phyloP scores from a whole-genome alignment of 2,888 invertebrate species.

The Euphydryas editha region DNA sequence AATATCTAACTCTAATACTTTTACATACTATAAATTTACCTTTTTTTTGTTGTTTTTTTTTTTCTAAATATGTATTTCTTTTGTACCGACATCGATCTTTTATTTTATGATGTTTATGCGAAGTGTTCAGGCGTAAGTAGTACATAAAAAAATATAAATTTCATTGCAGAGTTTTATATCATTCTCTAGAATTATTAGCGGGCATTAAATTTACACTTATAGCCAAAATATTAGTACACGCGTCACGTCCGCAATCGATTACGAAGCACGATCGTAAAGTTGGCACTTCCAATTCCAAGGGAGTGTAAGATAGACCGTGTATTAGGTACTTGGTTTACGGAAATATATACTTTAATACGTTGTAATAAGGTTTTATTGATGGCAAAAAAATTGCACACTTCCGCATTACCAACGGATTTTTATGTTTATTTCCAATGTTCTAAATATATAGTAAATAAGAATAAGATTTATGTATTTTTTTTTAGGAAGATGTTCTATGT shows the following conservation, averaged over 20 bases:
- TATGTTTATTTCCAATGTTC: conserved; percentile 22
- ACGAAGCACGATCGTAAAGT: conserved; percentile 60
- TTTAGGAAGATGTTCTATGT: not conserved
- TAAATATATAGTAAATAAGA: conserved; percentile 22
- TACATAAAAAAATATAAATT: conserved; percentile 1
- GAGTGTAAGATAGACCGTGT: conserved; percentile 44
- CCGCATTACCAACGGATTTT: conserved; percentile 17
- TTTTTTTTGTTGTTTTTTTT: too few species aligned
- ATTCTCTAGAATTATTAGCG: conserved; percentile 26
- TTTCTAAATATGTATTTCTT: too few species aligned
- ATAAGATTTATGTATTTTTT: not conserved
- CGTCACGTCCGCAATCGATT: conserved; percentile 63
- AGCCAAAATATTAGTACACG: conserved; percentile 28
- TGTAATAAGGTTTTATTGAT: not conserved
- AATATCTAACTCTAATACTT: too few species aligned
- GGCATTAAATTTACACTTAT: conserved; percentile 25
- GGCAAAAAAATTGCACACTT: not conserved
- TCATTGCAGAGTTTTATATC: conserved; percentile 6
- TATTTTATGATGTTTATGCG: not conserved
- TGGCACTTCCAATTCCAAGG: conserved; percentile 56
- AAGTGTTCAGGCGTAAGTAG: not conserved
- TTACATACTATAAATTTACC: too few species aligned
- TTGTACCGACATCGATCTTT: not conserved
- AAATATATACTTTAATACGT: conserved; percentile 2
- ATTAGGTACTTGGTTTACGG: not conserved